Base-by-base conservation (phyloP, 2,113 vertebrate genomes). In the Garra rufa region DNA sequence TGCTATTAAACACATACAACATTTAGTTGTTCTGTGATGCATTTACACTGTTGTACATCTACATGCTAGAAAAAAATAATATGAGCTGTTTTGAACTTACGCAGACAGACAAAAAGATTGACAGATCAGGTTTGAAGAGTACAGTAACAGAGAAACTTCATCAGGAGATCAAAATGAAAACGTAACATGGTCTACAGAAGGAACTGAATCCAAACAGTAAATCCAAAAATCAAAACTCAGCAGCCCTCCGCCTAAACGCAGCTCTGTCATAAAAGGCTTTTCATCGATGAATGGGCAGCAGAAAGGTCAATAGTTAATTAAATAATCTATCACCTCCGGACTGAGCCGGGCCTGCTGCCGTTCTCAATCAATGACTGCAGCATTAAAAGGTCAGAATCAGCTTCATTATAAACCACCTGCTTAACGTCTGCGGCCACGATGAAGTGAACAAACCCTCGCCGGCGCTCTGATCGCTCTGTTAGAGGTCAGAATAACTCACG, bases 281-380 rank as follows among this genome's bases (percentile, higher is more conserved):
- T 96, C 95, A 95, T 97, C 96, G 97, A 97, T 96, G 95, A 96
- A 96, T 96, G 96, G 95, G 94, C 95, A 92, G 92, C 91, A 96
- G 95, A 99, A 99, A 99, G 98, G 98, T 99, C 98, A 99, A 97
- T 95, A 96, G 97, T 97, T 99, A 99, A 99, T 99, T 98, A 98
- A 99, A 98, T 98, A 99, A 99, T 99, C 97, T 97, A 99, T 99
- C 98, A 99, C 97, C 95, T 97, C 96, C 94, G 95, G 96, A 97
- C 84, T 93, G 95, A 95, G 96, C 94, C 95, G 93, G 94, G 95
- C 76, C 95, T 95, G 93, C 95, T 94, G 93, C 90, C 92, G 94
- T 92, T 95, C 92, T 95, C 96, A 97, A 97, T 97, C 96, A 96
- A 96, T 96, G 96, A 94, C 95, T 93, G 96, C 95, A 95, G 94